Evolutionary conservation across 2,113 vertebrate genomes (phyloP).

Genomic region (Naja naja): DNA sequence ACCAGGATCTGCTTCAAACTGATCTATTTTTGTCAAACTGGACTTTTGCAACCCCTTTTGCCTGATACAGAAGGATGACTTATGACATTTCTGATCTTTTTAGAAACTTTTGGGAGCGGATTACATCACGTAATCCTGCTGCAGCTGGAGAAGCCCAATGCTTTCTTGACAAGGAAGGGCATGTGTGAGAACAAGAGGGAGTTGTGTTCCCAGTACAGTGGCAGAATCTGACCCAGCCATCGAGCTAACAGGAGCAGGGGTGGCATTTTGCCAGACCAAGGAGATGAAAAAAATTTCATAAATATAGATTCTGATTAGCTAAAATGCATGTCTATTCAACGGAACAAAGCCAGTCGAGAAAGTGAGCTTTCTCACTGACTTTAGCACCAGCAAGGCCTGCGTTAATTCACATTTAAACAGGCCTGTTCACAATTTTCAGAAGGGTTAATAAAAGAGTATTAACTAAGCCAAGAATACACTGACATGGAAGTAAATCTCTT

Average conservation of each 20-base stretch:
- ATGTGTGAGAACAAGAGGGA: neutral
- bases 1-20: neutral
- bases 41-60: neutral
- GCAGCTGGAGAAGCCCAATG: neutral
- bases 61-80: neutral
- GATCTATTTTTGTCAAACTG: neutral
- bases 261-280: neutral
- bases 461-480: neutral
- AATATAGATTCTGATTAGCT: slow-evolving; percentile 15
- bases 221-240: slow-evolving; percentile 7
- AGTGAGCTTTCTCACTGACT: neutral
- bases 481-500: neutral
- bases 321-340: neutral
- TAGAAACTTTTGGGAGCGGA: neutral
- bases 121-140: neutral
- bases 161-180: neutral
- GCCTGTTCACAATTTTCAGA: neutral
- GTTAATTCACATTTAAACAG: neutral
- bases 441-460: neutral
- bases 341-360: neutral
- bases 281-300: neutral
- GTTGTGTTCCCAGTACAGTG: neutral
- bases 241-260: neutral
- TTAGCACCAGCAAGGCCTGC: neutral
- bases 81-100: neutral